Evolutionary conservation across 2,797 vertebrate genomes (phyloP).

Genomic region (Peromyscus attwateri): DNA sequence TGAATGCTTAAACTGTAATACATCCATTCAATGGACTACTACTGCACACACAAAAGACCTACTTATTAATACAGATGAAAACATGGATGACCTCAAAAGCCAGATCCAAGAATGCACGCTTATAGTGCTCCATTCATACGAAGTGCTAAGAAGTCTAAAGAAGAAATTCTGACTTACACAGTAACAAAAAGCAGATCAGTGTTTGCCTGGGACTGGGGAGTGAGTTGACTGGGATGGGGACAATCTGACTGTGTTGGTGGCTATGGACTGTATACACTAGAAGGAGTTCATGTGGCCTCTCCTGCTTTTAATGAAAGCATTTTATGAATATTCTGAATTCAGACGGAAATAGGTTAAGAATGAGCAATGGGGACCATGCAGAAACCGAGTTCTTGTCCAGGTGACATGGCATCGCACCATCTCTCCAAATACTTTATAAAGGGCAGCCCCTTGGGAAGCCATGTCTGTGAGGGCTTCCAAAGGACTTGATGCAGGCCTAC

Average conservation of each 20-base stretch:
- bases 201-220: neutral
- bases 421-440: neutral
- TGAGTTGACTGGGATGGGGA: neutral
- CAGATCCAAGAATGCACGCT: neutral
- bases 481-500: neutral
- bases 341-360: slow-evolving; percentile 57
- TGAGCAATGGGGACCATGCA: neutral
- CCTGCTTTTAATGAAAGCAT: slow-evolving; percentile 35
- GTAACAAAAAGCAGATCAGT: neutral
- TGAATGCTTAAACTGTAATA: neutral
- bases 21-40: neutral
- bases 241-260: slow-evolving; percentile 6
- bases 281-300: neutral
- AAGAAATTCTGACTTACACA: neutral
- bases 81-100: slow-evolving; percentile 13
- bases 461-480: neutral
- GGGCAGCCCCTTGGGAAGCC: neutral
- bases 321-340: slow-evolving; percentile 57
- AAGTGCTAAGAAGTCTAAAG: neutral
- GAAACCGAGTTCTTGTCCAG: slow-evolving; percentile 25
- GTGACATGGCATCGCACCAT: neutral
- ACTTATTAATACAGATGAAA: neutral
- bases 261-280: neutral
- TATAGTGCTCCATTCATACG: neutral
- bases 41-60: neutral